Percentiles rank a stretch among this genome's conserved stretches.
Conservation (phyloP, 2,113 vertebrate genomes). For the Columba livia region DNA sequence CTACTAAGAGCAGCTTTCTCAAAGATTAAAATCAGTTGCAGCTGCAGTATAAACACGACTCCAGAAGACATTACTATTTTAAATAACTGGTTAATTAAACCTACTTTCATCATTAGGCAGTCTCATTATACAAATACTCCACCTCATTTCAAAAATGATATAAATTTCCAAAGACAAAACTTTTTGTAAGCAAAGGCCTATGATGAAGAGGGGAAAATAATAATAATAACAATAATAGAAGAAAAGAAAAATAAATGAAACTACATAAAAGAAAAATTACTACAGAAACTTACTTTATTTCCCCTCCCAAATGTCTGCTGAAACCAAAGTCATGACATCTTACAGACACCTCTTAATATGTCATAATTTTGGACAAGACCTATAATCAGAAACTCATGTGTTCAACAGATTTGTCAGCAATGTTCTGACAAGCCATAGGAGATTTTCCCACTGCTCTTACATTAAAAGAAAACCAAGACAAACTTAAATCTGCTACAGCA, state of each 20-base stretch:
- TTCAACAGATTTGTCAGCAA: not conserved
- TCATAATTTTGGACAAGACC: not conserved
- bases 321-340: not conserved
- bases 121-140: conserved; percentile 20
- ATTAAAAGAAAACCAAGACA: not conserved
- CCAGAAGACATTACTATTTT: conserved; percentile 25
- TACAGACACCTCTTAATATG: not conserved
- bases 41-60: not conserved
- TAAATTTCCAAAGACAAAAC: not conserved
- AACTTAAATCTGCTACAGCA: not conserved
- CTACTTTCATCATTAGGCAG: conserved; percentile 8
- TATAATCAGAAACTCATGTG: not conserved
- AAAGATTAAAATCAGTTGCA: conserved; percentile 44
- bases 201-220: not conserved
- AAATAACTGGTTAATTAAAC: conserved; percentile 41
- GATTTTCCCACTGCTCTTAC: not conserved
- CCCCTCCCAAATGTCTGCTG: not conserved
- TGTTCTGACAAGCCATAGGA: not conserved
- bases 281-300: not conserved
- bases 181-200: not conserved
- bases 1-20: not conserved
- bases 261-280: not conserved
- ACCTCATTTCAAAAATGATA: conserved; percentile 7
- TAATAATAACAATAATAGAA: not conserved
- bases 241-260: not conserved